Percentiles rank a stretch among this genome's conserved stretches.
phyloP scores from a whole-genome alignment of 2,797 vertebrate species.

The Hyperoplus immaculatus region DNA sequence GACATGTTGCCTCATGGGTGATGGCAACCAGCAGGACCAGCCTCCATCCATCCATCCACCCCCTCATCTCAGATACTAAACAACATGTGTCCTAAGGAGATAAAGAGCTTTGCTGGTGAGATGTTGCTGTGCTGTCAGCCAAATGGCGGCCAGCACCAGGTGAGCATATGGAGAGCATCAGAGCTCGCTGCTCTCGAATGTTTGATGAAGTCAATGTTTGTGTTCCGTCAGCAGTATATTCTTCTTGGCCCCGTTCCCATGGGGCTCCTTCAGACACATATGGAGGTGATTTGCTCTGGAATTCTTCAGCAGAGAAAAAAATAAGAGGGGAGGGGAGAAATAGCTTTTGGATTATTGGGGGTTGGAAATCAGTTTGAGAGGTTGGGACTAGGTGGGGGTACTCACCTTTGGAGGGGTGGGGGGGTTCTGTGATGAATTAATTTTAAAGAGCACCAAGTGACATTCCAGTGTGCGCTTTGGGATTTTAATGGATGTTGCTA shows the following conservation, averaged over 20 bases:
- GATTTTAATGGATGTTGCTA: conserved; percentile 14
- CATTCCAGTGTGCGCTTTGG: conserved; percentile 4
- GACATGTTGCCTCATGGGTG: conserved; percentile 26
- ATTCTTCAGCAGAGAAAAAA: conserved; percentile 72
- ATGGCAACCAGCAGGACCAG: conserved; percentile 17
- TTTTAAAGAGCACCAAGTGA: conserved; percentile 40
- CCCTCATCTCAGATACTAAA: conserved; percentile 28
- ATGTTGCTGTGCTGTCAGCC: conserved; percentile 57
- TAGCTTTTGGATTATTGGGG: conserved; percentile 56
- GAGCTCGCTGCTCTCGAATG: conserved; percentile 54
- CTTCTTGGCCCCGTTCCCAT: conserved; percentile 71
- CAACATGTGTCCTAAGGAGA: conserved; percentile 55
- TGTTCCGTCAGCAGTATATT: conserved; percentile 81
- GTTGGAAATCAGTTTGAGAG: conserved; percentile 58
- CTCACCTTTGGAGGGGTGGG: conserved; percentile 20
- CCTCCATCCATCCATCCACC: conserved; percentile 5
- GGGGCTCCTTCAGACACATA: conserved; percentile 78
- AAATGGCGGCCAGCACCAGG: conserved; percentile 59
- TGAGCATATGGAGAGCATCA: conserved; percentile 77
- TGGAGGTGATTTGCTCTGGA: conserved; percentile 81
- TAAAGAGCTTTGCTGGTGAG: conserved; percentile 48
- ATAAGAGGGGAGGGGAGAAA: conserved; percentile 22
- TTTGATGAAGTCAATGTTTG: conserved; percentile 82
- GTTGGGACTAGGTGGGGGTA: conserved; percentile 38
- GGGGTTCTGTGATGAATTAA: conserved; percentile 36